These are phyloP conservation scores for Chloroclystis v-ata DNA, from an alignment of 2,888 invertebrate species.

Conservation along the genomic window DNA sequence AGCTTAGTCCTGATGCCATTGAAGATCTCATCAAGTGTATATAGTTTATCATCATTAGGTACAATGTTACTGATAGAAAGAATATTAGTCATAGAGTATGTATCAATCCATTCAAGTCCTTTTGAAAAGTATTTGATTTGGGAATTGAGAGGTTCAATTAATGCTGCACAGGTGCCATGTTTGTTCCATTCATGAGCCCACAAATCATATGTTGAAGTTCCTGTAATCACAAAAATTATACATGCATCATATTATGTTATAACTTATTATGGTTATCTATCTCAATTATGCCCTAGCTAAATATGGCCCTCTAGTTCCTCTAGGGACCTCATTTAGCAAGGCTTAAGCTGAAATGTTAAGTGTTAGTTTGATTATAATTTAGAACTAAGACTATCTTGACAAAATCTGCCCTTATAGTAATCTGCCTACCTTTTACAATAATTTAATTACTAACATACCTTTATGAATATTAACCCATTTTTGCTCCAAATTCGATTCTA, in stretches of 20 bases:
- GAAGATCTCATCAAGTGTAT: constrained; percentile 31
- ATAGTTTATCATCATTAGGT: constrained; percentile 42
- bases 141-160: constrained; percentile 71
- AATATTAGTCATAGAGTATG: constrained; percentile 79
- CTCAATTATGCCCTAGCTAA: no score
- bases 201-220: constrained; percentile 69
- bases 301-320: no score
- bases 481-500: constrained; percentile 75
- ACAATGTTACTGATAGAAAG: constrained; percentile 74
- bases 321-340: no score
- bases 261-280: no score
- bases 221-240: constrained; percentile 36
- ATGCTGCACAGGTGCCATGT: constrained; percentile 86
- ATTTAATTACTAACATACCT: constrained; percentile 50
- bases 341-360: no score
- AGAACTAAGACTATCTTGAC: no score
- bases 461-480: constrained; percentile 87
- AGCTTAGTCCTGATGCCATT: constrained; percentile 67
- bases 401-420: no score
- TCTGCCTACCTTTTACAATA: constrained; percentile 73
- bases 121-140: constrained; percentile 83
- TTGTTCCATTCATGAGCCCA: constrained; percentile 91
- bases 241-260: no score
- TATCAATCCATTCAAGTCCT: constrained; percentile 78
- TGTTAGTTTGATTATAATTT: no score